Percentiles rank a stretch among this genome's conserved stretches.
These are phyloP conservation scores for Cyclina sinensis DNA, from an alignment of 1,140 invertebrate genomes.

Conservation along the genomic window DNA sequence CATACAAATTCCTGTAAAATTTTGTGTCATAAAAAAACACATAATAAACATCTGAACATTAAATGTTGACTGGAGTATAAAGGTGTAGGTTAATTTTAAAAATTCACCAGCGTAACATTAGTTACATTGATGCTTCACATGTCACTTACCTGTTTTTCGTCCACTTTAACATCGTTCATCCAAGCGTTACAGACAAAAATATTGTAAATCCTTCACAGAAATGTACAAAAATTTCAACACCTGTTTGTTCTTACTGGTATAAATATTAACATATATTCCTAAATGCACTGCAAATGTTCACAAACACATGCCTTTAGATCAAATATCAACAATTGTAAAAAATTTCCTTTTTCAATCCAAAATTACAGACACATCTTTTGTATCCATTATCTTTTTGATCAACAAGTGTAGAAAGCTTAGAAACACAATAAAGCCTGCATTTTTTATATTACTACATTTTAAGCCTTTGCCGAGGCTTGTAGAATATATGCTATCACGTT, in stretches of 20 bases:
- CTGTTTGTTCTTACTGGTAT: neutral
- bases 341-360: neutral
- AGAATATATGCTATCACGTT: slow-evolving; percentile 1
- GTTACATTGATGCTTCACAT: slow-evolving; percentile 14
- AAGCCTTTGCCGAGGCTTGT: neutral
- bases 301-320: neutral
- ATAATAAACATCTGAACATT: slow-evolving; percentile 25
- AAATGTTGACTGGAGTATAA: neutral
- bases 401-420: slow-evolving; percentile 1
- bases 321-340: slow-evolving; percentile 13
- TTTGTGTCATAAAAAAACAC: slow-evolving; percentile 40
- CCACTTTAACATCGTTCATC: slow-evolving; percentile 27
- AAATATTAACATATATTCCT: neutral
- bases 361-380: neutral
- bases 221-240: slow-evolving; percentile 7
- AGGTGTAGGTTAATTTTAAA: neutral
- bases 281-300: neutral
- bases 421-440: slow-evolving; percentile 22
- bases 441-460: slow-evolving; percentile 1
- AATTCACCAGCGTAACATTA: slow-evolving; percentile 20
- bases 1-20: slow-evolving; percentile 16
- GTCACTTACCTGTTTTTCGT: slow-evolving; percentile 15
- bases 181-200: neutral
- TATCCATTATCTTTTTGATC: slow-evolving; percentile 16
- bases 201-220: slow-evolving; percentile 7